Evolutionary conservation across 2,113 vertebrate genomes (phyloP), one percentile per base, ranked within the genome.

Genomic region (Eurystomus gularis): DNA sequence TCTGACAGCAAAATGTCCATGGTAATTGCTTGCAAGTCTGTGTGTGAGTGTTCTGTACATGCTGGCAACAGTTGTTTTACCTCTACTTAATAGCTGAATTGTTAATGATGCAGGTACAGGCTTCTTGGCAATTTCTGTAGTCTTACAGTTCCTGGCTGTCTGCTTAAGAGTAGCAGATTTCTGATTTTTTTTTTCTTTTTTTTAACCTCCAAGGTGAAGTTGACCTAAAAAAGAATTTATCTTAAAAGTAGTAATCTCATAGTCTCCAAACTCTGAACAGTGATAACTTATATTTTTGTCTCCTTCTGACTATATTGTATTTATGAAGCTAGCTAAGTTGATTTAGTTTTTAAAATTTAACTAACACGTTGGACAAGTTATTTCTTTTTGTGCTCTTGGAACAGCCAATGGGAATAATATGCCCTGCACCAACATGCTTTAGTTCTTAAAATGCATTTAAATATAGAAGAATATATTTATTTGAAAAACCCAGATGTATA

Each of bases 11-110:
- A 58, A 71, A 52, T 0, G 0, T 7, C 68, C 31, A 2, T 7
- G 19, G 61, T 17, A 10, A 51, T 28, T 0, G 0, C n/a, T 21
- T 21, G 9, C 7, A 28, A 52, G 21, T 20, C 76, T 33, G 18
- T 1, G 1, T 4, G 7, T 2, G 7, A 57, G 49, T 3, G 4
- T 39, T 69, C 4, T 1, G 17, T 17, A 5, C 4, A 0, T 42
- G 57, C 21, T 40, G 15, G 28, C 25, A 35, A 25, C 2, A 0
- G 13, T 40, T 35, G 7, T 39, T 62, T 55, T 80, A 13, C 33
- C 35, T 21, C 1, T 3, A 28, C 6, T 70, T 25, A 58, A 28
- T 26, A 51, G 17, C 20, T 40, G 37, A 19, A 17, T 28, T 25
- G 7, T 51, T 80, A 31, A 37, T 26, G n/a, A 52, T 48, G 20